Percentiles rank a stretch among this genome's conserved stretches.
These are phyloP conservation scores for Sceloporus undulatus DNA, from an alignment of 2,113 vertebrate species.

Conservation along the genomic window DNA sequence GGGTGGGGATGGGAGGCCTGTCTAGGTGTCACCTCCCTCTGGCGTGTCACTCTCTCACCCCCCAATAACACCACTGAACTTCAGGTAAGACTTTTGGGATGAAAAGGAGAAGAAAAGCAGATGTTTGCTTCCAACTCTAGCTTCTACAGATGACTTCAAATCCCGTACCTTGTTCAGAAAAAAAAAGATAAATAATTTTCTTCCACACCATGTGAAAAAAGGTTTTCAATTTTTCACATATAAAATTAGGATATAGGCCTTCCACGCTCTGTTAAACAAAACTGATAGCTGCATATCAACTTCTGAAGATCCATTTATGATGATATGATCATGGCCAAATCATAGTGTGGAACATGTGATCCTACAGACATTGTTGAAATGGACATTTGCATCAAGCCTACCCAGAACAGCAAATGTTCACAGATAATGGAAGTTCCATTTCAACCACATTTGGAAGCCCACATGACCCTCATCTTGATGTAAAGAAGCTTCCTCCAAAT, in stretches of 20 bases:
- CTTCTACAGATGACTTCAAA: not conserved
- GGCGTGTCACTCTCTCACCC: too few relatives aligned
- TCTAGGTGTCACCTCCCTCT: too few relatives aligned
- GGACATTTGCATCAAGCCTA: not conserved
- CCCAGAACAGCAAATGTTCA: not conserved
- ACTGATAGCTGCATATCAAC: not conserved
- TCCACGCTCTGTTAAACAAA: not conserved
- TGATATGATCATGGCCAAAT: not conserved
- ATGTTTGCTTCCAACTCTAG: not conserved
- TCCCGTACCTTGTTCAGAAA: not conserved
- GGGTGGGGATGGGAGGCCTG: too few relatives aligned
- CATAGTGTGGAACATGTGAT: not conserved
- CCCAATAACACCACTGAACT: not conserved
- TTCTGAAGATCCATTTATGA: not conserved
- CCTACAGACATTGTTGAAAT: not conserved
- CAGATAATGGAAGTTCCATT: not conserved
- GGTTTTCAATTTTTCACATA: not conserved
- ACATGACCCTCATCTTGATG: not conserved
- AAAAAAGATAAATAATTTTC: not conserved
- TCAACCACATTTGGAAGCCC: not conserved
- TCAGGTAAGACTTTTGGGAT: not conserved
- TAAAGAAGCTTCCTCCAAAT: too few relatives aligned
- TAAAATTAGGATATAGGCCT: not conserved
- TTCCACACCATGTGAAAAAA: not conserved
- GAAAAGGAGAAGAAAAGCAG: not conserved